phyloP scores from a whole-genome alignment of 2,797 vertebrate species.

The Cossypha polioptera region DNA sequence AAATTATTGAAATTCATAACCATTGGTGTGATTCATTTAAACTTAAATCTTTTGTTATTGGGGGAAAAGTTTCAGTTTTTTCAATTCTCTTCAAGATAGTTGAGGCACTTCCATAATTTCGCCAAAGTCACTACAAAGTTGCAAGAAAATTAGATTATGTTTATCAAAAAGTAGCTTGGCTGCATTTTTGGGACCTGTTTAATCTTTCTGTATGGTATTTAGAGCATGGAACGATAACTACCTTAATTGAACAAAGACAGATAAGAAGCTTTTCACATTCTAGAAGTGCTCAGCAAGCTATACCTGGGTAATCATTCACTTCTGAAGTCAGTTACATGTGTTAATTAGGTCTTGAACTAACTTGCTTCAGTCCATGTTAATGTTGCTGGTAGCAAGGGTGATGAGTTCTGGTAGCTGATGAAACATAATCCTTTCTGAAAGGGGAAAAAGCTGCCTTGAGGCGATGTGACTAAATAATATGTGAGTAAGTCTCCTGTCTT shows the following conservation, averaged over 20 bases:
- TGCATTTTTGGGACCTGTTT: background rate
- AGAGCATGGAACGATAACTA: accelerated
- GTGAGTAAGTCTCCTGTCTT: background rate
- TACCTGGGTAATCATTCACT: background rate
- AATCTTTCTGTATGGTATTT: background rate
- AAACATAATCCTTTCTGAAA: background rate
- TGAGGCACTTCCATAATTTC: background rate
- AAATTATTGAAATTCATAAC: conserved; percentile 76
- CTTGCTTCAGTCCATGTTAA: background rate
- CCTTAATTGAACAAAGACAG: background rate
- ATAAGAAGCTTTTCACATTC: background rate
- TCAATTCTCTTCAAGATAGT: background rate
- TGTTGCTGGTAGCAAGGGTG: background rate
- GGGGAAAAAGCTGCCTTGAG: background rate
- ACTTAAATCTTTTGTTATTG: background rate
- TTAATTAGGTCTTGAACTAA: background rate
- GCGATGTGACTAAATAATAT: accelerated
- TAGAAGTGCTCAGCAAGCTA: background rate
- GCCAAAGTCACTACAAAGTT: background rate
- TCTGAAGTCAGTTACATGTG: background rate
- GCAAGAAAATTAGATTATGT: background rate
- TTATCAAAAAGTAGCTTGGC: background rate
- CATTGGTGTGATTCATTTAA: background rate
- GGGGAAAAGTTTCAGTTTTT: background rate
- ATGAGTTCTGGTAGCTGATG: background rate